Evolutionary conservation across 1,140 invertebrate species (phyloP).

Genomic region (Sinonovacula constricta): DNA sequence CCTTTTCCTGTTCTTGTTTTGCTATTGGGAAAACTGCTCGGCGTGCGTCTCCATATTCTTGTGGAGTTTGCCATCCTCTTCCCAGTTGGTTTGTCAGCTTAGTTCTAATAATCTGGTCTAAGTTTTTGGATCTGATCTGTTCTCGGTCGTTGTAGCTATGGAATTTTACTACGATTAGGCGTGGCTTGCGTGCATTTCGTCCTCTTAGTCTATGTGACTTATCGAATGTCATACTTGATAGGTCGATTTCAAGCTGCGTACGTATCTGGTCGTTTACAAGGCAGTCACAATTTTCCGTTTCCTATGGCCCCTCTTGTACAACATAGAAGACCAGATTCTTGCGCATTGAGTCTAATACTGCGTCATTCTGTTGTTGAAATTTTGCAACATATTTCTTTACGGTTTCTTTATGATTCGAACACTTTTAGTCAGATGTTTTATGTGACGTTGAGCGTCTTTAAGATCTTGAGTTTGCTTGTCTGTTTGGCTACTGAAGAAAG

Average conservation of each 20-base stretch:
- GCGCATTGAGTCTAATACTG: slow-evolving; percentile 4
- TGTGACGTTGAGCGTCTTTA: not conserved
- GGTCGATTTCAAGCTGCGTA: not conserved
- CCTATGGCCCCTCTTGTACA: not conserved
- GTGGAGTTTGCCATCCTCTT: not conserved
- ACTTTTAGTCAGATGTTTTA: not conserved
- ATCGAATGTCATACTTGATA: slow-evolving; percentile 10
- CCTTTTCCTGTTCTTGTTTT: too few relatives aligned
- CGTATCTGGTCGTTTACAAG: slow-evolving; percentile 9
- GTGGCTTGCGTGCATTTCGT: not conserved
- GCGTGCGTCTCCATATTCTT: slow-evolving; percentile 8
- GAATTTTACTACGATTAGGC: slow-evolving; percentile 12
- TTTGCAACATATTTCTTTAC: too few relatives aligned
- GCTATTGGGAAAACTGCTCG: too few relatives aligned
- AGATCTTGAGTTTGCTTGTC: not conserved
- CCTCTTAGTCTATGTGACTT: not conserved
- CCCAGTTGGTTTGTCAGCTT: slow-evolving; percentile 11
- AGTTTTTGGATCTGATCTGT: not conserved
- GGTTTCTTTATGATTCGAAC: too few relatives aligned
- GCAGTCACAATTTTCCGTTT: not conserved
- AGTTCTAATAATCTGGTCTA: not conserved
- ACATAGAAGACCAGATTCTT: slow-evolving; percentile 20
- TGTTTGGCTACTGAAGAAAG: not conserved
- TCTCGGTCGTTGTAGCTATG: slow-evolving; percentile 17
- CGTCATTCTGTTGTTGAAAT: not conserved